A percentile compares a stretch with the other conserved stretches of the same genome.
Evolutionary conservation across 2,888 invertebrate species (phyloP).

Genomic region (Atrina japonica): DNA sequence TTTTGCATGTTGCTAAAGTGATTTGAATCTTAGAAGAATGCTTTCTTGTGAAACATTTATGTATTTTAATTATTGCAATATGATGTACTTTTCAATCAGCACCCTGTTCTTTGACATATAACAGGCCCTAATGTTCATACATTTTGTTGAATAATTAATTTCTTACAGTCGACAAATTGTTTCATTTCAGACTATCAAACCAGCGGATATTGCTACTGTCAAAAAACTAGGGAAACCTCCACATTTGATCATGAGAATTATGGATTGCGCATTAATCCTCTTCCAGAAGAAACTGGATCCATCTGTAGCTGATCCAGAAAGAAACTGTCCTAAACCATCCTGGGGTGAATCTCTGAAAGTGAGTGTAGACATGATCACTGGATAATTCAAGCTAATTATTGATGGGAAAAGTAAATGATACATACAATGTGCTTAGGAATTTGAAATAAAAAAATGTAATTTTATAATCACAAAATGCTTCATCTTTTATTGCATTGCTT

Average conservation of each 20-base stretch:
- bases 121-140: too few species aligned
- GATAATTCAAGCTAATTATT: neutral
- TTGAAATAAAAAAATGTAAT: neutral
- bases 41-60: too few species aligned
- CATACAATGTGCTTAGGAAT: neutral
- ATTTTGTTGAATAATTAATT: too few species aligned
- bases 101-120: too few species aligned
- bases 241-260: constrained; percentile 80
- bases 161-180: too few species aligned
- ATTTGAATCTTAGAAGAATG: too few species aligned
- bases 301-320: constrained; percentile 87
- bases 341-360: constrained; percentile 96
- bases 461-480: neutral
- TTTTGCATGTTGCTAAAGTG: too few species aligned
- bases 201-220: constrained; percentile 79
- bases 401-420: neutral
- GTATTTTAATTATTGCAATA: too few species aligned
- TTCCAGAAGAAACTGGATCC: constrained; percentile 77
- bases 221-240: constrained; percentile 80
- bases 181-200: constrained; percentile 81
- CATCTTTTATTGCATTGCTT: neutral
- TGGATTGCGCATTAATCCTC: constrained; percentile 79
- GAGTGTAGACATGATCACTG: constrained; percentile 4
- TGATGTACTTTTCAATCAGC: too few species aligned
- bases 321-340: constrained; percentile 92